Percentiles rank a stretch among this genome's conserved stretches.
phyloP scores from a whole-genome alignment of 2,113 vertebrate species.

The Cnemophilus loriae region DNA sequence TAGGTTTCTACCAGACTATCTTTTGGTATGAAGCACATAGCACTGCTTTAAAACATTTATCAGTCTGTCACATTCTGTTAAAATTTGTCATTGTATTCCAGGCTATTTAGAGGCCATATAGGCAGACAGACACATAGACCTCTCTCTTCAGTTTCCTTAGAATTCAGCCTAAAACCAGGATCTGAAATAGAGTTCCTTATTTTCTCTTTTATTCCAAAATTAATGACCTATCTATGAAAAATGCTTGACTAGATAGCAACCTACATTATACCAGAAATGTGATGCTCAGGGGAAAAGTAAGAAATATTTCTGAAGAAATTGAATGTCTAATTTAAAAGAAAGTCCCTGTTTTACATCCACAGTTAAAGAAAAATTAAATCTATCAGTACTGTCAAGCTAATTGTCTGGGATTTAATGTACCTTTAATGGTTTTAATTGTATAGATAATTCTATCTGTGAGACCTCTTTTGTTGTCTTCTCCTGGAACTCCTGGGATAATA shows the following conservation, averaged over 20 bases:
- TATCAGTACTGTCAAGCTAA: neutral
- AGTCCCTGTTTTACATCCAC: neutral
- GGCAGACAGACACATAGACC: neutral
- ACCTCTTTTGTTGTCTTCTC: neutral
- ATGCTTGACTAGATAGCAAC: neutral
- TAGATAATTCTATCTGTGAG: neutral
- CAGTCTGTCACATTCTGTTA: neutral
- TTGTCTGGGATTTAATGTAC: neutral
- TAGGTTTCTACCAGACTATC: neutral
- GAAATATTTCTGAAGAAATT: neutral
- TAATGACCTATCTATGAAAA: neutral
- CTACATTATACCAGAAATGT: neutral
- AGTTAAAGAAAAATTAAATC: neutral
- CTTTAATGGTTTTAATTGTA: neutral
- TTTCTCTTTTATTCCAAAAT: neutral
- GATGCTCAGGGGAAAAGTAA: neutral
- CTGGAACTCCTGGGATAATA: neutral
- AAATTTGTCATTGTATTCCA: neutral
- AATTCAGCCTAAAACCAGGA: neutral
- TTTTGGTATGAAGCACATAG: neutral
- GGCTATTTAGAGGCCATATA: neutral
- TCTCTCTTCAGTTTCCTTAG: neutral
- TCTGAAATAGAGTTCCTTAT: neutral
- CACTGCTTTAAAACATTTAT: neutral
- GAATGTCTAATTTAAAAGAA: neutral